Percentiles rank a stretch among this genome's conserved stretches.
phyloP scores from a whole-genome alignment of 2,797 vertebrate species.

The Ambastaia sidthimunki region DNA sequence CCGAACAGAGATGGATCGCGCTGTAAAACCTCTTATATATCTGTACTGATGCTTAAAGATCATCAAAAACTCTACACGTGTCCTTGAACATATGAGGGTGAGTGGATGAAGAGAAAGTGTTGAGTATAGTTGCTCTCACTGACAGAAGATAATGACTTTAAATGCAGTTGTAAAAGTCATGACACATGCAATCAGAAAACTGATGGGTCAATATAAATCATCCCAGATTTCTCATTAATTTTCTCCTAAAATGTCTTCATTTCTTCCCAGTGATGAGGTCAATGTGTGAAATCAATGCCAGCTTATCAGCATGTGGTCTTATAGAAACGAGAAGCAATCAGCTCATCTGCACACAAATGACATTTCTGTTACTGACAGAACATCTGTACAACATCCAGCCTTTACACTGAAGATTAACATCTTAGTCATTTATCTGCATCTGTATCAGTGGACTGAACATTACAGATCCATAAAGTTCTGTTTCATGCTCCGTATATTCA shows the following conservation, averaged over 20 bases:
- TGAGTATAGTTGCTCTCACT: slow-evolving; percentile 7
- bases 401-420: background rate
- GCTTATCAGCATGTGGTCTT: background rate
- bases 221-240: slow-evolving; percentile 60
- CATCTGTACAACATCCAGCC: slow-evolving; percentile 12
- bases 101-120: slow-evolving; percentile 9
- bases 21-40: slow-evolving; percentile 8
- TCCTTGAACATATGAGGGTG: slow-evolving; percentile 51
- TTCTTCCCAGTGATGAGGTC: slow-evolving; percentile 66
- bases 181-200: slow-evolving; percentile 60
- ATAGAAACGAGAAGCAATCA: slow-evolving; percentile 26
- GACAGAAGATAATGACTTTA: slow-evolving; percentile 60
- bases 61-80: slow-evolving; percentile 47
- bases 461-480: background rate
- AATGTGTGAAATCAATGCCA: slow-evolving; percentile 26
- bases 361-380: slow-evolving; percentile 17
- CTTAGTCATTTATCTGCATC: background rate
- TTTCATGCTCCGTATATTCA: background rate
- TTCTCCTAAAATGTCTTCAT: slow-evolving; percentile 58
- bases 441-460: background rate
- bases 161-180: slow-evolving; percentile 59
- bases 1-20: slow-evolving; percentile 25
- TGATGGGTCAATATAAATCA: slow-evolving; percentile 66
- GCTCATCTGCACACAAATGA: too few relatives aligned
- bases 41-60: slow-evolving; percentile 36